A percentile compares a stretch with the other conserved stretches of the same genome.
These are phyloP conservation scores for Mimumesa dahlbomi DNA, from an alignment of 2,888 invertebrate species.

Conservation along the genomic window DNA sequence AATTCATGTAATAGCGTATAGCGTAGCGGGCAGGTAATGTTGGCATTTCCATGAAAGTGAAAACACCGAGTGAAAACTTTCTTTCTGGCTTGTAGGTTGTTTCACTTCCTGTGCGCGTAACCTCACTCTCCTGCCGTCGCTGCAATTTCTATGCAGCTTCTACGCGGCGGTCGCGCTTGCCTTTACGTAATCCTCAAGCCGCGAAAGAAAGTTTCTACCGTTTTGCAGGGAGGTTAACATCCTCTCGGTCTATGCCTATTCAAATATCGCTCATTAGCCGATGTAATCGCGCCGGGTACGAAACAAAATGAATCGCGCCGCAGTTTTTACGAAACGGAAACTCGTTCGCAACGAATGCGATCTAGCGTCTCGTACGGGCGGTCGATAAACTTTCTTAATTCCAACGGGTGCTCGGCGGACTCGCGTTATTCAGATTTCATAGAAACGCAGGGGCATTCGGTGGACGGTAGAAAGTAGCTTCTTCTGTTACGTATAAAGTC, in stretches of 20 bases:
- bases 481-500: no score
- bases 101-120: conserved; percentile 80
- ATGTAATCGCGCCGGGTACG: conserved; percentile 18
- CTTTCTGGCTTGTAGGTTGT: conserved; percentile 77
- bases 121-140: conserved; percentile 67
- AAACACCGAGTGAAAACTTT: conserved; percentile 79
- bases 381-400: no score
- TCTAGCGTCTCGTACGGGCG: no score
- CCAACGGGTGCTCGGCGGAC: no score
- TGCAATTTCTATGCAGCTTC: conserved; percentile 78
- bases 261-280: conserved; percentile 55
- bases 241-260: conserved; percentile 68
- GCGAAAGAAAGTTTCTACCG: conserved; percentile 79
- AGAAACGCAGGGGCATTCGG: no score
- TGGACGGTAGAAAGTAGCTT: no score
- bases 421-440: no score
- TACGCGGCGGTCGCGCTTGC: conserved; percentile 57
- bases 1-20: conserved; percentile 68
- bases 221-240: conserved; percentile 77
- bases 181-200: conserved; percentile 78
- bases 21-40: conserved; percentile 47
- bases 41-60: conserved; percentile 80
- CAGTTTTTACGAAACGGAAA: no score
- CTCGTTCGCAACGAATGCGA: no score
- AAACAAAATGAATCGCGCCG: conserved; percentile 2